Evolutionary conservation across 2,113 vertebrate species (phyloP), one percentile per base, ranked within the genome.

Genomic region (Micronycteris hirsuta): DNA sequence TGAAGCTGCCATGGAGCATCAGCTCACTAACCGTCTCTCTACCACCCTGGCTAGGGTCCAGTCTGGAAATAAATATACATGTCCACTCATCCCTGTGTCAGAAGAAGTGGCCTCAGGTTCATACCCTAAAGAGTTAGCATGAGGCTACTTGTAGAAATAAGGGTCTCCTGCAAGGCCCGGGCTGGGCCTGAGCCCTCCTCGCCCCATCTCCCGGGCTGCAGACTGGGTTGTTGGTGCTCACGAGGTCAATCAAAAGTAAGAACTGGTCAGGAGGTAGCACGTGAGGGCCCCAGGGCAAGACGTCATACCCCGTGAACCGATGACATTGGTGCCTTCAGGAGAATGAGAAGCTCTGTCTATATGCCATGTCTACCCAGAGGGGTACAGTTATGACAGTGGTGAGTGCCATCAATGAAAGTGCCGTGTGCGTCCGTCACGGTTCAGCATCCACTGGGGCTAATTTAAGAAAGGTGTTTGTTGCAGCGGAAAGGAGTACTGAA

Each of bases 361-460:
- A 28, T 20, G 41, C 49, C 10, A 5, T 5, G 16, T 36, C 22
- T 33, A 11, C 11, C 38, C 24, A 45, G 52, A 22, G 54, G 54
- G 56, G n/a, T 16, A 19, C 12, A 5, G 2, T 38, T 19, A 31
- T 2, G 12, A 6, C 5, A 13, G 49, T 3, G 2, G 68, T 71
- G 26, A 70, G 36, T 11, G 33, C 36, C 4, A 5, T 52, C 36
- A 20, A 2, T 1, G 1, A 41, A 43, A 7, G 2, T 14, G 12
- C 2, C 5, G 28, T 33, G 4, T 33, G 13, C 7, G 0, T 38
- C 41, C 14, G 47, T 28, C 28, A 24, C 4, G 1, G 36, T 56
- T 78, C 5, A 5, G 54, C 16, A 31, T 36, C 71, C 63, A 41
- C 16, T n/a, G 16, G 3, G 22, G 20, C 47, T 49, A 47, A 47